Evolutionary conservation across 1,140 invertebrate genomes (phyloP), one percentile per base, ranked within the genome.

Genomic region (Cydia pomonella): DNA sequence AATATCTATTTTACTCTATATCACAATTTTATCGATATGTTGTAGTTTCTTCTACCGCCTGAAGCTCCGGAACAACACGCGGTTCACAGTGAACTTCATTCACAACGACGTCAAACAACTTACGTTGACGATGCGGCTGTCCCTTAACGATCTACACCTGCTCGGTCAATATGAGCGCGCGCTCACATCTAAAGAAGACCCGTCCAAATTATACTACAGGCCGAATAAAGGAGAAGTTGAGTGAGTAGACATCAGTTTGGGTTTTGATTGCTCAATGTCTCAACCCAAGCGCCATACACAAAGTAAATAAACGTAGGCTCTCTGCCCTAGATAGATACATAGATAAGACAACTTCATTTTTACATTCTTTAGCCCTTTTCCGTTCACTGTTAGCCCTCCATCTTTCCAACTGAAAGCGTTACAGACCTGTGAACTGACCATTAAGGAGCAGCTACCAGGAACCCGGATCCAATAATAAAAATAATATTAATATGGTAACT

Each of bases 31-130:
- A 33, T 0, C 29, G 29, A 10, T 21, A 10, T 59, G 64, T 38
- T 78, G 73, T 69, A 92, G 90, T 44, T 91, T 91, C 74, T 92
- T 92, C 73, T 84, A 91, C 62, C 85, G 90, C 16, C 80, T 91
- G 82, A 91, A 90, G 59, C 85, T 92, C 2, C 84, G 88, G 0
- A 91, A 91, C 76, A 76, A 87, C 53, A 92, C 90, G 0, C n/a
- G 78, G 2, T 92, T 92, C 72, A 82, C 77, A 1, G 64, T 91
- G 13, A 76, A 81, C 6, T 74, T 64, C 7, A 72, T 92, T 4
- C 73, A 80, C 16, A 87, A 82, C 29, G 80, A 91, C 63, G 63
- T 92, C 0, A 18, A 64, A 6, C 83, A 87, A 4, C 82, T 92
- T 80, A 27, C 73, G 21, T 18, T 92, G 18, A 76, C 25, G 1